Evolutionary conservation across 64 coral and sea anemone species (phyloP).

Genomic region (Orbicella faveolata): DNA sequence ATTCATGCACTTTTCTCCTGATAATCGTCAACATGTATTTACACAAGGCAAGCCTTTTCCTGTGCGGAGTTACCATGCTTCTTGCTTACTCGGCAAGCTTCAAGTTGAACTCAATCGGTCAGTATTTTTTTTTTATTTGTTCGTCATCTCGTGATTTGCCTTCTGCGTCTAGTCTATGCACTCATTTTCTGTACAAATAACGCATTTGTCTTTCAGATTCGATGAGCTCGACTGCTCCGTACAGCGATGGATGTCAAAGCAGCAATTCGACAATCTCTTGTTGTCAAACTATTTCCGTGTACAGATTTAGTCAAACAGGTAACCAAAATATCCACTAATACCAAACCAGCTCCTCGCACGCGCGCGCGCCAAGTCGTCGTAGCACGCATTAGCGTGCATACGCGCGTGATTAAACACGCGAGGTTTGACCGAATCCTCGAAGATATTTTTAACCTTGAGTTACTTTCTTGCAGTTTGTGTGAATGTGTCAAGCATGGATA

Average conservation of each 20-base stretch:
- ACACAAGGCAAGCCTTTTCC: not conserved
- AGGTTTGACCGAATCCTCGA: not conserved
- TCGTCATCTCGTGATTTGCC: not conserved
- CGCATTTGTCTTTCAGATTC: not conserved
- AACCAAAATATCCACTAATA: not conserved
- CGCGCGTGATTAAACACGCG: too few species aligned
- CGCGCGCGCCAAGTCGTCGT: not conserved
- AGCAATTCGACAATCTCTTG: not conserved
- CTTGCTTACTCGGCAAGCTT: not conserved
- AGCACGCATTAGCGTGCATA: not conserved
- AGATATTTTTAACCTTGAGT: not conserved
- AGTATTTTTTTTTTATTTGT: not conserved
- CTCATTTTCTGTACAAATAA: not conserved
- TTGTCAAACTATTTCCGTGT: not conserved
- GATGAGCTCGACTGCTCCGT: not conserved
- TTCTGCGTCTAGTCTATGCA: not conserved
- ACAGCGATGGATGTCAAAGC: not conserved
- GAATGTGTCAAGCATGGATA: conserved; percentile 3
- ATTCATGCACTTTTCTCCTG: not conserved
- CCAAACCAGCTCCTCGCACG: too few species aligned
- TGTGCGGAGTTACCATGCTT: not conserved
- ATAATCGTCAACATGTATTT: not conserved
- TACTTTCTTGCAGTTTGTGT: not conserved
- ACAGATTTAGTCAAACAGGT: not conserved
- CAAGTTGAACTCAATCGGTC: not conserved